Evolutionary conservation across 2,888 invertebrate species (phyloP), one percentile per base, ranked within the genome.

Genomic region (Caenorhabditis uteleia): DNA sequence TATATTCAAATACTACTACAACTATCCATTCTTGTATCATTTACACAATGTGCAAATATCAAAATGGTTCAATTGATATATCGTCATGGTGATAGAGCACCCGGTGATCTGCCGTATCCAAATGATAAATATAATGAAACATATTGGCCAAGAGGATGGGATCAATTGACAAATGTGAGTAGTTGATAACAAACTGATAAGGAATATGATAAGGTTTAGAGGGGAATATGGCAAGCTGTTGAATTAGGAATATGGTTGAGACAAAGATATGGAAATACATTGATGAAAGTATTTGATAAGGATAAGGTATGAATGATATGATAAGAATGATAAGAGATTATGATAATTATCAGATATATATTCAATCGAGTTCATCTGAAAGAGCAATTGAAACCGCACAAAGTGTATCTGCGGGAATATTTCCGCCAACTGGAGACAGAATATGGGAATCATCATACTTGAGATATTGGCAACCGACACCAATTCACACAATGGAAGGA

Each of bases 71-170:
- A 71, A 46, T 68, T 70, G 90, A 82, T 93, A 39, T 94, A 87
- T 84, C 88, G 94, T 55, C 95, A 95, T 86, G 95, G 95, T 14
- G 93, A 93, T 83, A 87, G 95, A 67, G 91, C 91, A 42, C 92
- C 92, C 0, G 54, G 55, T 1, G 59, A 53, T 3, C 44, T 74
- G 7, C 78, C 78, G 2, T 78, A 78, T 49, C 77, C 76, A 12
- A 54, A 67, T 8, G 78, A 78, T 55, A 29, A n/a, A 25, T 59
- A 78, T 36, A 67, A 54, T 50, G 74, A 69, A 44, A 57, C 31
- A 6, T 54, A 38, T 31, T 78, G 78, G 78, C 75, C 76, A 14
- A 34, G 78, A 31, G 78, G 78, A 21, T 78, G 78, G 77, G 67
- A 73, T 57, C 78, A 78, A 29, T 61, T 78, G 38, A 78, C 78